A percentile compares a stretch with the other conserved stretches of the same genome.
phyloP scores from a whole-genome alignment of 1,140 invertebrate species.

The Drosophila burlai region DNA sequence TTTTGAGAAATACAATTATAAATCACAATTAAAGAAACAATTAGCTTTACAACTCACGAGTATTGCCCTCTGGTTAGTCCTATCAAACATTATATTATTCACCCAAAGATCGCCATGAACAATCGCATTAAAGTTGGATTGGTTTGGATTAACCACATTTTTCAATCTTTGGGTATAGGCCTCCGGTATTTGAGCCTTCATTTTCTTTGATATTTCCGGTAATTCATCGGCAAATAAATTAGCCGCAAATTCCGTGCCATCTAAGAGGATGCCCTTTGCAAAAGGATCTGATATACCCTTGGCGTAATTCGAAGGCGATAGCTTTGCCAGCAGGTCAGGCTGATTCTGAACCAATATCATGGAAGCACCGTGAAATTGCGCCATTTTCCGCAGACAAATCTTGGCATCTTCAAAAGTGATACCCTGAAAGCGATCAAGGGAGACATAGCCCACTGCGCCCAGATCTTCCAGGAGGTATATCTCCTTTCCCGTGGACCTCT shows the following conservation, averaged over 20 bases:
- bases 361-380: slow-evolving; percentile 69
- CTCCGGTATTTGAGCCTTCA: slow-evolving; percentile 68
- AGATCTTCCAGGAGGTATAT: slow-evolving; percentile 73
- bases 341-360: slow-evolving; percentile 56
- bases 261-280: slow-evolving; percentile 49
- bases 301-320: slow-evolving; percentile 48
- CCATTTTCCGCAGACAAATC: slow-evolving; percentile 63
- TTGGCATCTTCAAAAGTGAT: slow-evolving; percentile 40
- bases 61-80: slow-evolving; percentile 86
- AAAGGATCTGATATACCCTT: slow-evolving; percentile 30
- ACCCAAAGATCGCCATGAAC: slow-evolving; percentile 89
- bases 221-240: slow-evolving; percentile 84
- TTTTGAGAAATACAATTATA: not conserved
- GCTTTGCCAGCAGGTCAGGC: slow-evolving; percentile 29
- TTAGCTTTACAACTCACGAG: slow-evolving; percentile 66
- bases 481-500: slow-evolving; percentile 38
- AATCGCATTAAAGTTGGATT: slow-evolving; percentile 85
- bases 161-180: slow-evolving; percentile 40
- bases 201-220: slow-evolving; percentile 66
- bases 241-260: slow-evolving; percentile 50
- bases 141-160: slow-evolving; percentile 44
- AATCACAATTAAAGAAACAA: not conserved
- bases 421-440: slow-evolving; percentile 49
- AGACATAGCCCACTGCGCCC: slow-evolving; percentile 31
- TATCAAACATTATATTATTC: slow-evolving; percentile 88